A percentile compares a stretch with the other conserved stretches of the same genome.
Conservation (phyloP, 2,888 invertebrate genomes). For the Watsonalla cultraria region DNA sequence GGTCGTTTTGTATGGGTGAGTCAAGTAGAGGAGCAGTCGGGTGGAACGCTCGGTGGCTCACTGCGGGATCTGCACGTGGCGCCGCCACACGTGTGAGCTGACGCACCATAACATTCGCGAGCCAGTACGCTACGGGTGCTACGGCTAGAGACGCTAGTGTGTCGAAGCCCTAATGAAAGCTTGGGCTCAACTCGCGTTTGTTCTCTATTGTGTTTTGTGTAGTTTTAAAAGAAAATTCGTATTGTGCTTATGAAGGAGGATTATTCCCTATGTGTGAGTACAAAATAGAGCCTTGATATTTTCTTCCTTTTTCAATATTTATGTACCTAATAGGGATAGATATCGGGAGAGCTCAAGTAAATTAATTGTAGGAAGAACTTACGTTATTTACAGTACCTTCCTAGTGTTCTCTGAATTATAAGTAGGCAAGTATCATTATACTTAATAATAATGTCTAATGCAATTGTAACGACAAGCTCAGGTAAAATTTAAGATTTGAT, state of each 20-base stretch:
- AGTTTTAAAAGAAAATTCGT: not conserved
- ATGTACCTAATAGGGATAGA: too few species aligned
- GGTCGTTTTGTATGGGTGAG: constrained; percentile 43
- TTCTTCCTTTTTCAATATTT: too few species aligned
- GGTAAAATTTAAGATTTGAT: constrained; percentile 36
- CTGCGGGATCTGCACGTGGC: constrained; percentile 64
- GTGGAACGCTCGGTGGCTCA: constrained; percentile 65
- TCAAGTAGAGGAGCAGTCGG: constrained; percentile 71
- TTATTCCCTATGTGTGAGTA: too few species aligned
- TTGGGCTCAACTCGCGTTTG: constrained; percentile 1
- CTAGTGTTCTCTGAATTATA: not conserved
- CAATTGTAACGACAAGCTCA: constrained; percentile 17
- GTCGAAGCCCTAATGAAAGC: constrained; percentile 24
- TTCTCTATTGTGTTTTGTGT: not conserved
- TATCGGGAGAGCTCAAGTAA: too few species aligned
- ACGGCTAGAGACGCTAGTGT: constrained; percentile 26
- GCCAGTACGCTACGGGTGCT: constrained; percentile 10
- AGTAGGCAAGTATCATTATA: not conserved
- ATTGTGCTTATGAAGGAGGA: not conserved
- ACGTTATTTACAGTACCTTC: too few species aligned
- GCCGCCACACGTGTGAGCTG: constrained; percentile 55
- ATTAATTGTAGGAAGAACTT: too few species aligned
- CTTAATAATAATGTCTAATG: not conserved
- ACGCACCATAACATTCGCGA: constrained; percentile 43
- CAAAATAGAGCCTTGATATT: too few species aligned